A percentile compares a stretch with the other conserved stretches of the same genome.
Conservation (phyloP, 2,797 vertebrate genomes). For the Peromyscus eremicus region DNA sequence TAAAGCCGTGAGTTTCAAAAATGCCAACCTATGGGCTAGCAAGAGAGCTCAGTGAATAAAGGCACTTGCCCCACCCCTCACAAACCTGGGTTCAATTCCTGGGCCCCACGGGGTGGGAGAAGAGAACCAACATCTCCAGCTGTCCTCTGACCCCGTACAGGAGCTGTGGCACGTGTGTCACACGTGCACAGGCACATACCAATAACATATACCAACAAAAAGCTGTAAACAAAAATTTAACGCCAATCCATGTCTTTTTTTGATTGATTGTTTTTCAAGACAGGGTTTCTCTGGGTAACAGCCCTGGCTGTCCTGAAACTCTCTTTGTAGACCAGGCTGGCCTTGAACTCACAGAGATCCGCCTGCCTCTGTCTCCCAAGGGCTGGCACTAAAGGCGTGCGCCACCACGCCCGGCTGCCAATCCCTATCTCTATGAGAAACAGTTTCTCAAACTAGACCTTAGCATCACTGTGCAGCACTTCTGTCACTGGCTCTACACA, state of each 20-base stretch:
- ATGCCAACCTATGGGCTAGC: background rate
- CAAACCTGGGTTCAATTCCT: background rate
- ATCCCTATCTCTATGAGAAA: slow-evolving; percentile 13
- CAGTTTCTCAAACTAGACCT: slow-evolving; percentile 10
- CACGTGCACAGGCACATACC: background rate
- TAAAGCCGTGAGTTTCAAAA: slow-evolving; percentile 58
- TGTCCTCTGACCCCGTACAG: too few species aligned
- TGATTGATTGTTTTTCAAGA: too few species aligned
- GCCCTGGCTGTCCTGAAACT: too few species aligned
- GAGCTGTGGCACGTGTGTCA: too few species aligned
- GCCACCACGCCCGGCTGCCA: background rate
- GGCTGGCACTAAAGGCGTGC: too few species aligned
- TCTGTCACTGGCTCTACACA: slow-evolving; percentile 2
- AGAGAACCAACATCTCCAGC: background rate
- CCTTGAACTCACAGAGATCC: too few species aligned
- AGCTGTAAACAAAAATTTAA: background rate
- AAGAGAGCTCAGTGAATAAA: background rate
- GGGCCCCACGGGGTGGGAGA: background rate
- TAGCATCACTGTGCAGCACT: background rate
- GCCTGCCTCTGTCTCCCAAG: too few species aligned
- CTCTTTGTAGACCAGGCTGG: too few species aligned
- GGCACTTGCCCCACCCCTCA: background rate
- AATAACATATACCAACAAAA: background rate
- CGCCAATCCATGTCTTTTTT: background rate
- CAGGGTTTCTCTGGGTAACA: too few species aligned